A percentile compares a stretch with the other conserved stretches of the same genome.
These are phyloP conservation scores for Hypothenemus hampei DNA, from an alignment of 1,140 invertebrate species.

Conservation along the genomic window DNA sequence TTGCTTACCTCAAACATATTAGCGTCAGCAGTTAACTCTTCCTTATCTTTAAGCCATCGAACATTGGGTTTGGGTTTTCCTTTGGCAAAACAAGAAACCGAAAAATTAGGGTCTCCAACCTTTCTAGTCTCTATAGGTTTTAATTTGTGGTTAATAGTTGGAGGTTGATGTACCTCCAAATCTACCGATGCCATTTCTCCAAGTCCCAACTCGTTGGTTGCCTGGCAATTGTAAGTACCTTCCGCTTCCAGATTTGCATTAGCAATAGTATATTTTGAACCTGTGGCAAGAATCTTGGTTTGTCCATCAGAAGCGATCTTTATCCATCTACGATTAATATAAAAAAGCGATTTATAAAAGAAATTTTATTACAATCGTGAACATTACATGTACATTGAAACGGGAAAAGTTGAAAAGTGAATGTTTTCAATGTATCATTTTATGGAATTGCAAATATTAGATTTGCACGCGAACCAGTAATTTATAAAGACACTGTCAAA, in stretches of 20 bases:
- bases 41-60: slow-evolving; percentile 81
- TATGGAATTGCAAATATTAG: not conserved
- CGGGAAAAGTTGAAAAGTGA: too few species aligned
- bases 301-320: slow-evolving; percentile 59
- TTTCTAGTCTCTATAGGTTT: slow-evolving; percentile 74
- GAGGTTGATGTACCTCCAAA: slow-evolving; percentile 81
- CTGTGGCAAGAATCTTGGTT: slow-evolving; percentile 62
- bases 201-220: slow-evolving; percentile 80
- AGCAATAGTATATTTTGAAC: slow-evolving; percentile 77
- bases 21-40: slow-evolving; percentile 67
- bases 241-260: slow-evolving; percentile 78
- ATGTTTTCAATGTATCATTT: too few species aligned
- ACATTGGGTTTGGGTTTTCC: slow-evolving; percentile 82
- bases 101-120: slow-evolving; percentile 76
- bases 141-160: slow-evolving; percentile 75
- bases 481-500: slow-evolving; percentile 3
- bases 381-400: too few species aligned
- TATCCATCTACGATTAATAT: slow-evolving; percentile 66
- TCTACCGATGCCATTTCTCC: slow-evolving; percentile 76
- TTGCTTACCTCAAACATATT: slow-evolving; percentile 66
- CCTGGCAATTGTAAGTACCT: slow-evolving; percentile 84
- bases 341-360: too few species aligned
- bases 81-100: slow-evolving; percentile 75
- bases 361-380: too few species aligned
- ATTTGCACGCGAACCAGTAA: slow-evolving; percentile 4